phyloP scores from a whole-genome alignment of 2,797 vertebrate genomes.

The Eidolon dupreanum region DNA sequence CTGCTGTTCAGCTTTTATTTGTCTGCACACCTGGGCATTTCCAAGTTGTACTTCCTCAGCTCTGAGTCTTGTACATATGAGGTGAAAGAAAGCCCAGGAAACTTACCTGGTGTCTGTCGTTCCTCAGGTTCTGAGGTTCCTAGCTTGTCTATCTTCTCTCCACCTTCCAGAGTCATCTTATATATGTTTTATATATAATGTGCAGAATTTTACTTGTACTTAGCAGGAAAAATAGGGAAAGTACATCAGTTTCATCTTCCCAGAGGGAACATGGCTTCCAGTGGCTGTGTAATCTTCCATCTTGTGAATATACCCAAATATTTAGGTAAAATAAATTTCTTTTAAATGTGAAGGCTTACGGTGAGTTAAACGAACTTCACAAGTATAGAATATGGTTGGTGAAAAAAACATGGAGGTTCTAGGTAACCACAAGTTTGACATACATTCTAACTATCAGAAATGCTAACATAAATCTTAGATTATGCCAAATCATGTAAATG shows the following conservation, averaged over 20 bases:
- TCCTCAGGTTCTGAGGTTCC: not conserved
- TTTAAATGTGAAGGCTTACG: not conserved
- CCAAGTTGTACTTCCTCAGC: not conserved
- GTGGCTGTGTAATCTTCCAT: not conserved
- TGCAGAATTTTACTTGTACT: not conserved
- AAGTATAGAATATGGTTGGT: not conserved
- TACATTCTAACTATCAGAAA: not conserved
- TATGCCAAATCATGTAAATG: not conserved
- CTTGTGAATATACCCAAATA: not conserved
- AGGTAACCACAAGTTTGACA: not conserved
- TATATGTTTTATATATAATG: not conserved
- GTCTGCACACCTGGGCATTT: not conserved
- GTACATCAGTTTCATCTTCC: not conserved
- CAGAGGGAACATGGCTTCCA: not conserved
- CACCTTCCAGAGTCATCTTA: not conserved
- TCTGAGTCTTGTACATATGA: not conserved
- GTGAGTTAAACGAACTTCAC: not conserved
- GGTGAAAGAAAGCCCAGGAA: not conserved
- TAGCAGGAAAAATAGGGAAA: not conserved
- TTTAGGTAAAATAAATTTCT: not conserved
- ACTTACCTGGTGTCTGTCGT: not conserved
- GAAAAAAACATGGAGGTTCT: not conserved
- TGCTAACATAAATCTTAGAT: not conserved
- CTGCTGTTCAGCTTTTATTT: not conserved
- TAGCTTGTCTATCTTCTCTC: too few species aligned